Evolutionary conservation across 2,113 vertebrate species (phyloP).

Genomic region (Excalfactoria chinensis): DNA sequence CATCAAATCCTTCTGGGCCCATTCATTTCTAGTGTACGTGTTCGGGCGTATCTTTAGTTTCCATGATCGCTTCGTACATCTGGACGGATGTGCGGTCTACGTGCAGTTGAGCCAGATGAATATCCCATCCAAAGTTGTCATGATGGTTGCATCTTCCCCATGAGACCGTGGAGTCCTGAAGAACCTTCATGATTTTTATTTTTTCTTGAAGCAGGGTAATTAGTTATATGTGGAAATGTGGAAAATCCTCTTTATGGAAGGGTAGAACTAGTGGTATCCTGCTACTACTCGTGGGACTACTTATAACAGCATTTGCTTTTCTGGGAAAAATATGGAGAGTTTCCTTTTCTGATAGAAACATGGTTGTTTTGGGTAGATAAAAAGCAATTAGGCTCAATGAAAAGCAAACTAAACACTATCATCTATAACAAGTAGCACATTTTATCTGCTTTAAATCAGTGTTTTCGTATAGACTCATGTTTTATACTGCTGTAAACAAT

Average conservation of each 20-base stretch:
- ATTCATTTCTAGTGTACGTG: neutral
- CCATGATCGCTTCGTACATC: slow-evolving; percentile 34
- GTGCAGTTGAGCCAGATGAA: neutral
- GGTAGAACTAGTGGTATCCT: neutral
- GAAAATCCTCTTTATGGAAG: neutral
- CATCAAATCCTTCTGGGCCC: slow-evolving; percentile 64
- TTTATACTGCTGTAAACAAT: neutral
- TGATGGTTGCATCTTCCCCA: neutral
- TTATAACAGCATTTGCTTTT: neutral
- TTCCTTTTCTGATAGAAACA: neutral
- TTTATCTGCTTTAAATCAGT: neutral
- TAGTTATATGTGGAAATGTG: neutral
- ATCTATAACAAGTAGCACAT: neutral
- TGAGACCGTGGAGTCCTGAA: neutral
- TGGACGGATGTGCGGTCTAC: neutral
- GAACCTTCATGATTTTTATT: neutral
- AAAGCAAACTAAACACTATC: neutral
- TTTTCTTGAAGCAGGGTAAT: neutral
- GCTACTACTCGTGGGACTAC: neutral
- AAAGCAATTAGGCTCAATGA: neutral
- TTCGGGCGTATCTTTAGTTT: slow-evolving; percentile 32
- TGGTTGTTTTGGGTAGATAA: too few species aligned
- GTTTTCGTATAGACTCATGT: neutral
- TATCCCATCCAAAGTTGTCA: neutral
- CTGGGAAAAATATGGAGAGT: neutral